Evolutionary conservation across 2,797 vertebrate species (phyloP), one percentile per base, ranked within the genome.

Genomic region (Anableps anableps): DNA sequence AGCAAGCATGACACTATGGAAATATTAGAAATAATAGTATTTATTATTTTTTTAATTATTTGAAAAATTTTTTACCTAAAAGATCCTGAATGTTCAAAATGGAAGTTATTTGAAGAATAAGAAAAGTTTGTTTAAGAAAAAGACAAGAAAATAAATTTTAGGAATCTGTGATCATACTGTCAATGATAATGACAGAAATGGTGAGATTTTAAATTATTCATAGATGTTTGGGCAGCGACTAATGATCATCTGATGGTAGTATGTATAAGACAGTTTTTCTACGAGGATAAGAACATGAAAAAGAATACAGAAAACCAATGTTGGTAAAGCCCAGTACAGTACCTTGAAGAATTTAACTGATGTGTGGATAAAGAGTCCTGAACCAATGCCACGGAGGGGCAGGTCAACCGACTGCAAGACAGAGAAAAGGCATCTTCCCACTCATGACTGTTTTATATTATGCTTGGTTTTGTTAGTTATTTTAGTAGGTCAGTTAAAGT

Each of bases 281-380:
- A 47, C 62, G n/a, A 86, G 16, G 31, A 77, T 48, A 48, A 80
- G 58, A 11, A 76, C 72, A 81, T 45, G n/a, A n/a, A 50, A 11
- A 5, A 4, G 53, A 48, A 38, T 75, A 74, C 19, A 41, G 66
- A 80, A 34, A 79, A 80, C 26, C 71, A 34, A 66, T 74, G 75
- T 80, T 2, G 4, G 36, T 26, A 36, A 80, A 77, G 80, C 84
- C 76, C 72, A 79, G 80, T 89, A 90, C 91, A 87, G 92, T 93
- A 91, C 89, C 90, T 92, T 83, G 73, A 85, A 85, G 90, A 94
- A 93, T 93, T 95, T 79, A 95, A 87, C 83, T 90, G 88, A 55
- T 93, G 91, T 91, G 93, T 85, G 75, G 84, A 94, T 86, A 92
- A 88, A 76, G 89, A 92, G 75, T 90, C 92, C 85, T 94, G 88